Evolutionary conservation across 1,140 invertebrate species (phyloP), one percentile per base, ranked within the genome.

Genomic region (Dendrolimus kikuchii): DNA sequence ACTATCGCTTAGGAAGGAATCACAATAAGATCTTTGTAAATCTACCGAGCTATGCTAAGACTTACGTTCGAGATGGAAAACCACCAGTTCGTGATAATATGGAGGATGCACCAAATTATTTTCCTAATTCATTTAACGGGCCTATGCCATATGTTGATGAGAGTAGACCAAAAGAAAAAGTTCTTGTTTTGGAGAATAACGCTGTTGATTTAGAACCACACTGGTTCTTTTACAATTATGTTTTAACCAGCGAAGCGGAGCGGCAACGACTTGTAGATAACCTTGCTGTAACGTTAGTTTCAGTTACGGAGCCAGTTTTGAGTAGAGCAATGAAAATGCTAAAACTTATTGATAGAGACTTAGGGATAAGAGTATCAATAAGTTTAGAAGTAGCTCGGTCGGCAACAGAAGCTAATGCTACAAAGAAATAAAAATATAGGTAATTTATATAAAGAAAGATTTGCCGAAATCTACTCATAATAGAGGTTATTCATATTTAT

Each of bases 101-200:
- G 90, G 91, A 83, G 57, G 93, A 93, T 49, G 93, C 94, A 4
- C 97, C 97, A 4, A 97, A 97, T 82, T 98, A 98, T 80, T 97
- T 91, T 86, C 97, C 97, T 0, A 98, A 98, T 82, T 96, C 95
- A 62, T 99, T 98, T 75, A 86, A 85, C 49, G 96, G 96, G 0
- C 95, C 96, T 0, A 41, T 77, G 5, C 73, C 77, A 5, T 66
- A 64, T 40, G 65, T 83, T 8, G 73, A 78, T 38, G 64, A 65
- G 9, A 49, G 41, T 6, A 54, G 57, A 42, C 75, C 74, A 0
- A 67, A 65, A 43, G 56, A 68, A 8, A 60, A 45, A 5, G 36
- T 68, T 9, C 39, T 58, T 23, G 8, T 76, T n/a, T 57, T 71
- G n/a, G 60, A 74, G 23, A 63, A 57, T 6, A 69, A 70, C 46